A percentile compares a stretch with the other conserved stretches of the same genome.
Conservation (phyloP, 2,113 vertebrate species). For the Gopherus flavomarginatus region DNA sequence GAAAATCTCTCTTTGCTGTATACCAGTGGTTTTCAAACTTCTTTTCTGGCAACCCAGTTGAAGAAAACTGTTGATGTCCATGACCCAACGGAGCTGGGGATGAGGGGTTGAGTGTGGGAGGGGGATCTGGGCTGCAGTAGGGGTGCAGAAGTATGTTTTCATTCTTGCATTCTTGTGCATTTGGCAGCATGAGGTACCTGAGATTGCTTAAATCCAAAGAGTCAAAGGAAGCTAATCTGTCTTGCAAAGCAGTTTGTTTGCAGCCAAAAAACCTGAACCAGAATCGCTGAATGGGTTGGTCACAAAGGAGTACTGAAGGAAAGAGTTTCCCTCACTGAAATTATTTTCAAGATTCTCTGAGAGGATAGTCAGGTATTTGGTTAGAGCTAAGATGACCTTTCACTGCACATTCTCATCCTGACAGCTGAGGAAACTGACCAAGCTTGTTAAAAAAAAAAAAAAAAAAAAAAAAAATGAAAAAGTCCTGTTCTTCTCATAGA, state of each 20-base stretch:
- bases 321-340: neutral
- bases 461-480: no score
- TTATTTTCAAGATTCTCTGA: neutral
- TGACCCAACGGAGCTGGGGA: no score
- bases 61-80: no score
- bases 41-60: no score
- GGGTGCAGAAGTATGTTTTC: neutral
- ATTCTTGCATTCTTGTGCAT: neutral
- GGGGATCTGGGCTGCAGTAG: no score
- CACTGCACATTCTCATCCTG: neutral
- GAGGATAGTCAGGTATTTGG: neutral
- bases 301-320: neutral
- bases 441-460: neutral
- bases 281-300: no score
- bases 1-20: neutral
- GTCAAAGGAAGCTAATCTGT: no score
- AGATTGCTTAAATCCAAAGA: neutral
- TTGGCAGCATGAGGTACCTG: neutral
- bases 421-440: neutral
- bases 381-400: neutral
- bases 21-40: no score
- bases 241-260: neutral
- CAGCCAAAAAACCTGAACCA: neutral
- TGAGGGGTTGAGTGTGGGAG: no score
- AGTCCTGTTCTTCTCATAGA: neutral